Base-by-base conservation (phyloP, 2,797 vertebrate species). In the Tangara arthus region DNA sequence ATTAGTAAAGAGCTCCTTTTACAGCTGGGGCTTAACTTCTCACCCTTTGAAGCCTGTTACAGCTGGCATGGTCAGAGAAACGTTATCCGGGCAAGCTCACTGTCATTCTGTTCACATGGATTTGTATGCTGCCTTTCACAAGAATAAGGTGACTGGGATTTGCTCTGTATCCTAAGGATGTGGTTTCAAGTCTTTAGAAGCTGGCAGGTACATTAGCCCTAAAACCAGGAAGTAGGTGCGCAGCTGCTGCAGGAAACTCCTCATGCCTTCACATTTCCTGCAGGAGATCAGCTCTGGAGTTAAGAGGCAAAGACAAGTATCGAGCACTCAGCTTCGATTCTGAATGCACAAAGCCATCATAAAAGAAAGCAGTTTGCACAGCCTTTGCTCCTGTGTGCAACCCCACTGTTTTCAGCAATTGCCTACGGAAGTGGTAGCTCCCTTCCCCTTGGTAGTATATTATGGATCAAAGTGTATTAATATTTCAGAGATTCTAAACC, bases 241-340 rank as follows among this genome's bases (percentile, higher is more conserved):
- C 26, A 47, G n/a, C 28, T 79, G 39, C 50, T 84, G 50, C 47
- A 35, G 41, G 28, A 61, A 27, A 21, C 7, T 30, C 50, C 37
- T 79, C 1, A 0, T 46, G 44, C 42, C 6, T 70, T 90, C 61
- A 15, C 9, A 0, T 35, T 77, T 66, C 41, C 22, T 32, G n/a
- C 61, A 42, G 66, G 44, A 82, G 37, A 60, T 53, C n/a, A 64
- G 12, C 61, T 59, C 41, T 60, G 34, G 9, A 59, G 57, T 75
- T 32, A 37, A 15, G 37, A 37, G 37, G 30, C 20, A 32, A 81
- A 78, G 50, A 17, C 47, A 24, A 23, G 23, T 35, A 47, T 55
- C 0, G 2, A 82, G 49, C 0, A 0, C 10, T 15, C 52, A 92
- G 37, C 24, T 89, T 84, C 0, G 0, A 23, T 70, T 73, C 32